A percentile compares a stretch with the other conserved stretches of the same genome.
These are phyloP conservation scores for Hiodon alosoides DNA, from an alignment of 2,113 vertebrate species.

Conservation along the genomic window DNA sequence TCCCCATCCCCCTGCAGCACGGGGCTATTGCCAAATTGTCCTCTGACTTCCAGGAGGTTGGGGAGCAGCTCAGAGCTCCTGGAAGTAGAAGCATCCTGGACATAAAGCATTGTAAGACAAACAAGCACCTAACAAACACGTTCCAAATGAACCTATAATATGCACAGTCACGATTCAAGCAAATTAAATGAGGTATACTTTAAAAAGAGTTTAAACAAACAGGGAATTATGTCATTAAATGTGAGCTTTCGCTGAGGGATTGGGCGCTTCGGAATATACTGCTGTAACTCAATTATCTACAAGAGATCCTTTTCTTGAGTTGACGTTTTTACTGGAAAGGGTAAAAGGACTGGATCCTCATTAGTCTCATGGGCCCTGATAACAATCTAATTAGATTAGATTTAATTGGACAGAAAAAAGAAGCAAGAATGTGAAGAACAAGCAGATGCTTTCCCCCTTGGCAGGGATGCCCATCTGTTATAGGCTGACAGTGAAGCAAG, in stretches of 20 bases:
- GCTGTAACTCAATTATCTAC: too few relatives aligned
- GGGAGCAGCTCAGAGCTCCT: constrained; percentile 62
- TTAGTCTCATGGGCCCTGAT: constrained; percentile 2
- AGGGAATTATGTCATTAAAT: too few relatives aligned
- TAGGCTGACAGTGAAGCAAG: background rate
- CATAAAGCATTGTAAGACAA: too few relatives aligned
- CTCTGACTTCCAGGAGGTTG: constrained; percentile 65
- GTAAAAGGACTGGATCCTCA: background rate
- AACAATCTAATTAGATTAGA: constrained; percentile 6
- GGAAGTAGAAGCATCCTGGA: constrained; percentile 58
- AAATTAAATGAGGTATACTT: too few relatives aligned
- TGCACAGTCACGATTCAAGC: too few relatives aligned
- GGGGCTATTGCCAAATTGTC: constrained; percentile 74
- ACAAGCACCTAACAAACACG: too few relatives aligned
- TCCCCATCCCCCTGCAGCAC: constrained; percentile 59
- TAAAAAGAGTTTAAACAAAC: too few relatives aligned
- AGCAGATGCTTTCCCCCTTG: background rate
- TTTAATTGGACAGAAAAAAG: constrained; percentile 11
- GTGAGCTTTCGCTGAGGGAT: too few relatives aligned
- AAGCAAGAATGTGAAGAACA: background rate
- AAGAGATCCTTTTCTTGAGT: background rate
- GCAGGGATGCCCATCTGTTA: constrained; percentile 14
- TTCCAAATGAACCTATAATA: too few relatives aligned
- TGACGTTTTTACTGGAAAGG: background rate
- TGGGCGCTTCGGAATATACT: too few relatives aligned